Conservation (phyloP, 2,113 vertebrate genomes). For the Manacus vitellinus region DNA sequence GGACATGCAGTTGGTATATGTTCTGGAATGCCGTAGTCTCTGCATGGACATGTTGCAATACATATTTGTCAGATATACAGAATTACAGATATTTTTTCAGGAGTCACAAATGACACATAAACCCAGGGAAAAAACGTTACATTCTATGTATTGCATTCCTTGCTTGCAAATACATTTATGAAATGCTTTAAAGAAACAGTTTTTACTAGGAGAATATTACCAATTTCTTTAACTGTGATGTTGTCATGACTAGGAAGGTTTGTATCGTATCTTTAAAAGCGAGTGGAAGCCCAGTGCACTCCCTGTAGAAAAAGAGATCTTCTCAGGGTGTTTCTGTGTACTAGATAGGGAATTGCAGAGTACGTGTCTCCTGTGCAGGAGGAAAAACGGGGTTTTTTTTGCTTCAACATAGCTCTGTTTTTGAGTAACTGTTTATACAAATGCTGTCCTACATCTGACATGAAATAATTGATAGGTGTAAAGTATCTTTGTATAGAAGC, state of each 20-base stretch:
- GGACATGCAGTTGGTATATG: fast-evolving
- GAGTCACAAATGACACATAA: neutral
- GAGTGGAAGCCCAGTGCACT: neutral
- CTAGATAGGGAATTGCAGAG: neutral
- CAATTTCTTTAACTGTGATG: neutral
- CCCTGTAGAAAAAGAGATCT: neutral
- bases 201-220: neutral
- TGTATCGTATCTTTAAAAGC: neutral
- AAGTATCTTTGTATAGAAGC: neutral
- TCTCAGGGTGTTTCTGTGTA: neutral
- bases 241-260: neutral
- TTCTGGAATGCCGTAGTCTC: neutral
- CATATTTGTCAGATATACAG: neutral
- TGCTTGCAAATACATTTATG: neutral
- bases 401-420: neutral
- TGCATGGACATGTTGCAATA: neutral
- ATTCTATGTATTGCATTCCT: neutral
- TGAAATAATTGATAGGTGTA: neutral
- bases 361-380: neutral
- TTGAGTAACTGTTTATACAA: neutral
- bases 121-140: neutral
- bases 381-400: neutral
- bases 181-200: neutral
- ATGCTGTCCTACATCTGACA: neutral
- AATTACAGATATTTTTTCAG: neutral